Base-by-base conservation (phyloP, 2,888 invertebrate species). In the Eristalinus sepulchralis region DNA sequence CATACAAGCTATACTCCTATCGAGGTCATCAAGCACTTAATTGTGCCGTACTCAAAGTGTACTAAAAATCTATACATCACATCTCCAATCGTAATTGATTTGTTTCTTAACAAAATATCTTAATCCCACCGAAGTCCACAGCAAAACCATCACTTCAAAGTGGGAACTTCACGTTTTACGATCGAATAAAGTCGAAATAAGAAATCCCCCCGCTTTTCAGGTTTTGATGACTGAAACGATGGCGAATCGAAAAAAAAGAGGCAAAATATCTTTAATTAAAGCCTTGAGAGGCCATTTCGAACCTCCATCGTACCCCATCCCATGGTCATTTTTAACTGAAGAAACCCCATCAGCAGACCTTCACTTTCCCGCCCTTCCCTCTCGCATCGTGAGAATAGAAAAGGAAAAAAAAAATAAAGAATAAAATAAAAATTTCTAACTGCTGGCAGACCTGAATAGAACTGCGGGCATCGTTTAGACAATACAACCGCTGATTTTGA, bases 401-500 rank as follows among this genome's bases (percentile, higher is more conserved):
- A 47, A 27, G 27, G 5, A 27, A 27, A 27, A 27, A 27, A 27
- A 27, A 27, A 3, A 3, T 3, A 27, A 3, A 27, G 5, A 71
- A 71, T 67, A 72, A 67, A 31, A 24, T n/a, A 76, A 36, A 62
- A 68, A 39, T 24, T 34, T 9, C 63, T 33, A 66, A 75, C 68
- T 73, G 68, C 68, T 73, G 68, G 47, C 70, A 76, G 76, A 76
- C 72, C 68, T 81, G 81, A 85, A 85, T 68, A 85, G 84, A 81
- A 72, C 81, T 77, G 63, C 76, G 53, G 62, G 68, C 62, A 77
- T 77, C 76, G 17, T 82, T 81, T 82, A 68, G 77, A 85, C 81
- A 85, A 85, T 70, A 70, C 82, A 68, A 82, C 82, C 60, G 60
- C 85, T 85, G 85, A 82, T 82, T 85, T 82, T 81, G 85, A 85